phyloP scores from a whole-genome alignment of 2,888 invertebrate genomes.

The Ischnura elegans region DNA sequence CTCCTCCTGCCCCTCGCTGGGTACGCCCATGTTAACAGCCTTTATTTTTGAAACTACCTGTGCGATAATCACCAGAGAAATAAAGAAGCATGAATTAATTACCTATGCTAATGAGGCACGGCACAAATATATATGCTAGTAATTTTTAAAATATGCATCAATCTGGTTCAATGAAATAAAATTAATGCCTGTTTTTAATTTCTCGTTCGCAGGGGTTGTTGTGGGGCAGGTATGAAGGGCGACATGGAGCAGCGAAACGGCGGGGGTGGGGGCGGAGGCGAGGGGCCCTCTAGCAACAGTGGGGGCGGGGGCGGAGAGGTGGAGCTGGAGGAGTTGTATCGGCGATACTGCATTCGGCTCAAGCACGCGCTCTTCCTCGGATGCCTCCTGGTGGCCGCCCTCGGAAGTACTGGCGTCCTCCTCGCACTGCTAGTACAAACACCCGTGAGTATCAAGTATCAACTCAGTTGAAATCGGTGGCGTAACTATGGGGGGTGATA shows the following conservation, averaged over 20 bases:
- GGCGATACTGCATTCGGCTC: slow-evolving; percentile 85
- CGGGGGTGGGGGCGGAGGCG: background rate
- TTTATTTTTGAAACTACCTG: too few relatives aligned
- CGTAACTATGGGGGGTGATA: too few relatives aligned
- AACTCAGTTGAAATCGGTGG: too few relatives aligned
- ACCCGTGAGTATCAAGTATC: slow-evolving; percentile 82
- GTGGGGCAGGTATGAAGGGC: background rate
- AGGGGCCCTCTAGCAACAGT: background rate
- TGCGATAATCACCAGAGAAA: too few relatives aligned
- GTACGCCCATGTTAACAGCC: too few relatives aligned
- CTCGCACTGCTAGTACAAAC: slow-evolving; percentile 82
- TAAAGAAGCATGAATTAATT: too few relatives aligned
- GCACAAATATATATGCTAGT: too few relatives aligned
- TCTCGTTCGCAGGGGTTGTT: background rate
- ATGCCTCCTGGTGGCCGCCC: slow-evolving; percentile 84
- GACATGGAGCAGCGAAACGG: background rate
- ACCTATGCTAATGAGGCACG: too few relatives aligned
- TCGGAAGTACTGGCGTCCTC: slow-evolving; percentile 82
- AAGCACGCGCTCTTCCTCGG: slow-evolving; percentile 89
- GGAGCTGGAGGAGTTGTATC: slow-evolving; percentile 86
- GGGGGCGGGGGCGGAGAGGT: slow-evolving; percentile 76
- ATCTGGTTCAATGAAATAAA: too few relatives aligned
- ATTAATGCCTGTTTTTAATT: background rate
- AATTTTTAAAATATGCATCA: too few relatives aligned
- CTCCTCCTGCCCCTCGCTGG: too few relatives aligned